Conservation (phyloP, 2,113 vertebrate genomes). For the Neopipo cinnamomea region DNA sequence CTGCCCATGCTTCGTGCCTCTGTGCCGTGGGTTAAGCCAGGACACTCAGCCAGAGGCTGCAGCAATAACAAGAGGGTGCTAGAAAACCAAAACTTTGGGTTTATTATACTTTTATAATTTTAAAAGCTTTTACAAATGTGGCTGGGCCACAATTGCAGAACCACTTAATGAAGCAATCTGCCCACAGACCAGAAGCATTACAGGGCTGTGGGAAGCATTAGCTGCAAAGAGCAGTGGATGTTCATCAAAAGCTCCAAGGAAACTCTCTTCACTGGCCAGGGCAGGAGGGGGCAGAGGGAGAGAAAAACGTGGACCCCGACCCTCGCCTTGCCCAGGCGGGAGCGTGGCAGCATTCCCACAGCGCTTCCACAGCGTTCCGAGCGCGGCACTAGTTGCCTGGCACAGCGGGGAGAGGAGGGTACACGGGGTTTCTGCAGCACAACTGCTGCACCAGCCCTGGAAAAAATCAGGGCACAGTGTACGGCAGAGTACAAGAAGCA, state of each 20-base stretch:
- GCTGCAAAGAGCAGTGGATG: not conserved
- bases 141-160: not conserved
- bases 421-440: not conserved
- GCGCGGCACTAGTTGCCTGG: accelerated
- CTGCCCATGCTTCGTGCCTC: not conserved
- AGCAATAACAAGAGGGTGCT: not conserved
- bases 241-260: not conserved
- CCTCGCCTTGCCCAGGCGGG: not conserved
- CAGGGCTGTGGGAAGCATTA: not conserved
- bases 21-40: not conserved
- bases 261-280: not conserved
- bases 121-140: not conserved
- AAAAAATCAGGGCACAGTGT: not conserved
- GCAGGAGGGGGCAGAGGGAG: not conserved
- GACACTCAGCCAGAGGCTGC: not conserved
- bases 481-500: accelerated
- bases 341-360: accelerated
- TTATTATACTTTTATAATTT: not conserved
- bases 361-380: accelerated
- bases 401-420: accelerated
- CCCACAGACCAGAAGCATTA: not conserved
- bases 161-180: not conserved
- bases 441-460: not conserved
- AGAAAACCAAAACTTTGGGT: not conserved
- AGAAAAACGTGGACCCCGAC: accelerated